Evolutionary conservation across 2,888 invertebrate species (phyloP).

Genomic region (Temnothorax rugatulus): DNA sequence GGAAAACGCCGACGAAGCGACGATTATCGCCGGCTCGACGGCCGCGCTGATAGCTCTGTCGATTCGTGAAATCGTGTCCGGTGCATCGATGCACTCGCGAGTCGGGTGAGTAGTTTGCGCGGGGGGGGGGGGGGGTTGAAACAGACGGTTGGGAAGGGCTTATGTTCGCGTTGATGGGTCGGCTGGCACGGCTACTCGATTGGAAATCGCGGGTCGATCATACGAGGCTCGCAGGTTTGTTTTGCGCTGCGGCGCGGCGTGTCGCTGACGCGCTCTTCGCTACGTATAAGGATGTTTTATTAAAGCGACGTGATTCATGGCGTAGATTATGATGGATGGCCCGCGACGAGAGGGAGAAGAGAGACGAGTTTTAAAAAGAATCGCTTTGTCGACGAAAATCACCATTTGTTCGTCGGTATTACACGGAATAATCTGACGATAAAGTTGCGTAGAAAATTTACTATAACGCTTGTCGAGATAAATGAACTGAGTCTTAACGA

Average conservation of each 20-base stretch:
- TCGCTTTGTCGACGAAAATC: slow-evolving; percentile 29
- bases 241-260: slow-evolving; percentile 20
- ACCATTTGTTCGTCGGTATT: not conserved
- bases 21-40: slow-evolving; percentile 49
- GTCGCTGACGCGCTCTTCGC: slow-evolving; percentile 40
- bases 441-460: not conserved
- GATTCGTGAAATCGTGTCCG: slow-evolving; percentile 53
- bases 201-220: slow-evolving; percentile 46
- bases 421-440: not conserved
- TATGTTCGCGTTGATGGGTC: slow-evolving; percentile 32
- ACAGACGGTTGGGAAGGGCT: slow-evolving; percentile 27
- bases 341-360: not conserved
- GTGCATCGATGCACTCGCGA: slow-evolving; percentile 47
- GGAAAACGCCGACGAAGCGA: slow-evolving; percentile 41
- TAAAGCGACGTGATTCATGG: slow-evolving; percentile 42
- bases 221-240: slow-evolving; percentile 29
- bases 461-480: not conserved
- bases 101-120: slow-evolving; percentile 6
- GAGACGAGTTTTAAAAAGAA: slow-evolving; percentile 19
- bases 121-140: not conserved
- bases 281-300: slow-evolving; percentile 44
- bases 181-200: slow-evolving; percentile 48
- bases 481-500: not conserved
- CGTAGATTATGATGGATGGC: slow-evolving; percentile 44
- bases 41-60: slow-evolving; percentile 39